phyloP scores from a whole-genome alignment of 2,113 vertebrate genomes.

The Picathartes gymnocephalus region DNA sequence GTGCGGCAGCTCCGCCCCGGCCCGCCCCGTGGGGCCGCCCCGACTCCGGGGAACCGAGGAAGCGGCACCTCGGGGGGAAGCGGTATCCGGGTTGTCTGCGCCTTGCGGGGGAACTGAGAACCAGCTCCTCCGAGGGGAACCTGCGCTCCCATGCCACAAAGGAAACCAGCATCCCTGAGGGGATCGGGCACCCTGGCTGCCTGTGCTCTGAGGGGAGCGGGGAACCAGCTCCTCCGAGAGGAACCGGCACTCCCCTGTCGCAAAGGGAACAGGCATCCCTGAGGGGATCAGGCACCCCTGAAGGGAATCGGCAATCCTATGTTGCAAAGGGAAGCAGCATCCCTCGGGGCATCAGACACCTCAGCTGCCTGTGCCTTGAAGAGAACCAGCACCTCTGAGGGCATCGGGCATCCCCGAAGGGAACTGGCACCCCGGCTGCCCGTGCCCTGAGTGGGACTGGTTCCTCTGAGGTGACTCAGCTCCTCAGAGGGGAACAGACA shows the following conservation, averaged over 20 bases:
- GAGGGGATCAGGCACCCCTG: neutral
- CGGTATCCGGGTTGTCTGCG: neutral
- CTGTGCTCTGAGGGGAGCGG: neutral
- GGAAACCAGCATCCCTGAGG: neutral
- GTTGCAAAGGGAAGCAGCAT: neutral
- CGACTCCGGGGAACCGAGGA: neutral
- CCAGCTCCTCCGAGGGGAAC: neutral
- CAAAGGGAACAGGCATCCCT: neutral
- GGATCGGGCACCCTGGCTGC: neutral
- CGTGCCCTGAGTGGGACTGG: neutral
- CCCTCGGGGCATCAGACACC: neutral
- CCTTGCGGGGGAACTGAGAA: neutral
- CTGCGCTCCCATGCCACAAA: neutral
- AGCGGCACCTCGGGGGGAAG: neutral
- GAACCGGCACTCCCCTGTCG: neutral
- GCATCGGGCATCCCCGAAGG: neutral
- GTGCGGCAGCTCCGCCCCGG: conserved; percentile 59
- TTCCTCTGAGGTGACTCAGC: neutral
- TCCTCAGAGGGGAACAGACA: neutral
- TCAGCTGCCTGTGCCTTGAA: neutral
- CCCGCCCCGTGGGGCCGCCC: neutral
- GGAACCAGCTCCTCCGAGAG: neutral
- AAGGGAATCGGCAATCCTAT: neutral
- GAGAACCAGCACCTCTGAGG: neutral
- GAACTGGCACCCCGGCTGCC: neutral